These are phyloP conservation scores for Deladenus siricidicola DNA, from an alignment of 2,888 invertebrate genomes.

Conservation along the genomic window DNA sequence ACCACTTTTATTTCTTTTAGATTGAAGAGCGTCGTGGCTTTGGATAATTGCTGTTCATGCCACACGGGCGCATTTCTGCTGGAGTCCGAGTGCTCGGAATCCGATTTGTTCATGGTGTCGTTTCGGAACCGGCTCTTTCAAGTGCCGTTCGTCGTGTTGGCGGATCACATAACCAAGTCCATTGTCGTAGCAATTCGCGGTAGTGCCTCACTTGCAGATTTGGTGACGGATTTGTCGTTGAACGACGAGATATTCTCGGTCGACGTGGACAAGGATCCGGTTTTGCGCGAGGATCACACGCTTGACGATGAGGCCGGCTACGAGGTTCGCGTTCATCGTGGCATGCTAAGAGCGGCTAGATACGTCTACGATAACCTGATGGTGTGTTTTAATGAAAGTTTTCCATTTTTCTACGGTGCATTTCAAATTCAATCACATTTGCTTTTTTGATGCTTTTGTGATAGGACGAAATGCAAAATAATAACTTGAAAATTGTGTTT, in stretches of 20 bases:
- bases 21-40: constrained; percentile 61
- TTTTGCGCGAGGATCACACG: constrained; percentile 28
- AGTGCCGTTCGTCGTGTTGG: constrained; percentile 74
- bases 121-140: not conserved
- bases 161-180: constrained; percentile 70
- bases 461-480: no score
- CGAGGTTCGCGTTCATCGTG: constrained; percentile 66
- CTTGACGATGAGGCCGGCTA: constrained; percentile 34
- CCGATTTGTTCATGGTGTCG: constrained; percentile 71
- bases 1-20: no score
- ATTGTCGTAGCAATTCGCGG: constrained; percentile 78
- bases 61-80: constrained; percentile 65
- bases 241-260: constrained; percentile 46
- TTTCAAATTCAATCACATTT: not conserved
- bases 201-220: constrained; percentile 73
- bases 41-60: constrained; percentile 82
- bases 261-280: constrained; percentile 47
- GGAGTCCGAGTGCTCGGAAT: constrained; percentile 54
- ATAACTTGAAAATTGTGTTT: no score
- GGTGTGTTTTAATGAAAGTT: constrained; percentile 53
- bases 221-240: constrained; percentile 57
- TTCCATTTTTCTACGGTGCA: not conserved
- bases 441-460: not conserved
- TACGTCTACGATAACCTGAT: constrained; percentile 64
- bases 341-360: constrained; percentile 73